Evolutionary conservation across 2,797 vertebrate species (phyloP), one percentile per base, ranked within the genome.

Genomic region (Aplochiton taeniatus): DNA sequence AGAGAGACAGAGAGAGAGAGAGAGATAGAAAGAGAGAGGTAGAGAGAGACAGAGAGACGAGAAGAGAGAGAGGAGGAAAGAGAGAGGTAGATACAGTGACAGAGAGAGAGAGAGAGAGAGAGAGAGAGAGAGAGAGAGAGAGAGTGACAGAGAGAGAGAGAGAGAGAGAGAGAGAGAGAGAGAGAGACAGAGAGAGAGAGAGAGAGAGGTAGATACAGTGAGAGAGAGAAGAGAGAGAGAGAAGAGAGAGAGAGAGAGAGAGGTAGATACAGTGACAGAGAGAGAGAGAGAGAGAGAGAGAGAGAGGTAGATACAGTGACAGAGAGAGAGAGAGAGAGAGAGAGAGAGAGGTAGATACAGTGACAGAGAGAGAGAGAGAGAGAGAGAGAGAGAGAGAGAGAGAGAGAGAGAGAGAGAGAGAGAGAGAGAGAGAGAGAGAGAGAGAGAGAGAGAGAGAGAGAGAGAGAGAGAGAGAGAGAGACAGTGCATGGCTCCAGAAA

Each of bases 1-100:
- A 58, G 56, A 58, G 56, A 58, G 9, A 44, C 13, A 41, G 41
- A 11, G 55, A 43, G 55, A n/a, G 55, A 41, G 55, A 13, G 11
- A 20, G 41, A 20, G 41, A 20, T 11, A 42, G 12, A 6, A 14
- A 20, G 41, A 41, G 55, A 41, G 4, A 42, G 31, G 10, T 5
- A 14, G 41, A 20, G 55, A 57, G 31, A 57, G 55, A 41, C 8
- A 41, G 41, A 41, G 19, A 42, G 55, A 11, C 5, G 19, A 41
- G 10, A 4, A 11, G 8, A 13, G 54, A 31, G 8, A 56, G 20
- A 31, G 17, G 4, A 4, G 4, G 12, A 13, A 10, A 19, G 20
- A 13, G 20, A 19, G 54, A 56, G 54, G 31, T 4, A 56, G 54
- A 19, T 12, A 19, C 12, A 13, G 12, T 1, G 19, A 7, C 1